Evolutionary conservation across 2,797 vertebrate species (phyloP).

Genomic region (Platyrinchus mystaceus): DNA sequence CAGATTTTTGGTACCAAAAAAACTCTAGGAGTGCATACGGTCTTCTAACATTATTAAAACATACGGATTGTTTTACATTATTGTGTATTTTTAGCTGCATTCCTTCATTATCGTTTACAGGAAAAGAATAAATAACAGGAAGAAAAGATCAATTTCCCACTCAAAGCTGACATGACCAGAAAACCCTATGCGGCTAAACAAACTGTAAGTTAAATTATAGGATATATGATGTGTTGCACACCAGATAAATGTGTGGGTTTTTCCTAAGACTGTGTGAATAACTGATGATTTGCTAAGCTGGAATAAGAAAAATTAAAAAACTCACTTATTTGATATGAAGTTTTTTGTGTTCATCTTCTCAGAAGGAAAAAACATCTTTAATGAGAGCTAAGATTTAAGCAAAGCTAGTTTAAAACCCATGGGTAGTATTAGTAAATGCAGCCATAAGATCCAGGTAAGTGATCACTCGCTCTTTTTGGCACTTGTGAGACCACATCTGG

Average conservation of each 20-base stretch:
- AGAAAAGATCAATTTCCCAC: constrained; percentile 33
- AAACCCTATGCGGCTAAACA: background rate
- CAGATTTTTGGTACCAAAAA: background rate
- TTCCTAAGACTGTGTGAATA: background rate
- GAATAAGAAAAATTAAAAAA: background rate
- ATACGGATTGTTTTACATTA: background rate
- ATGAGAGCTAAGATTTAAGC: background rate
- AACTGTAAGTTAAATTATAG: constrained; percentile 43
- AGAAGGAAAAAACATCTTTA: background rate
- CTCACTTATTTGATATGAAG: background rate
- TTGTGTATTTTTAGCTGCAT: background rate
- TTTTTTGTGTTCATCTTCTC: background rate
- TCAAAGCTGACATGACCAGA: background rate
- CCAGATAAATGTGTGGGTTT: background rate
- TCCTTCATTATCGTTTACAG: constrained; percentile 11
- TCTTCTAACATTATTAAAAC: background rate
- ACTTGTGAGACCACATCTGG: background rate
- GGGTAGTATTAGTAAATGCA: background rate
- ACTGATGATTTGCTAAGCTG: background rate
- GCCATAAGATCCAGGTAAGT: background rate
- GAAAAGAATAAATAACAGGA: constrained; percentile 22
- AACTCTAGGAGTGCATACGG: background rate
- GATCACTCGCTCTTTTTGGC: background rate
- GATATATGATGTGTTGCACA: background rate
- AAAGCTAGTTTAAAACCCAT: background rate